Evolutionary conservation across 1,140 invertebrate genomes (phyloP).

Genomic region (Cephus cinctus): DNA sequence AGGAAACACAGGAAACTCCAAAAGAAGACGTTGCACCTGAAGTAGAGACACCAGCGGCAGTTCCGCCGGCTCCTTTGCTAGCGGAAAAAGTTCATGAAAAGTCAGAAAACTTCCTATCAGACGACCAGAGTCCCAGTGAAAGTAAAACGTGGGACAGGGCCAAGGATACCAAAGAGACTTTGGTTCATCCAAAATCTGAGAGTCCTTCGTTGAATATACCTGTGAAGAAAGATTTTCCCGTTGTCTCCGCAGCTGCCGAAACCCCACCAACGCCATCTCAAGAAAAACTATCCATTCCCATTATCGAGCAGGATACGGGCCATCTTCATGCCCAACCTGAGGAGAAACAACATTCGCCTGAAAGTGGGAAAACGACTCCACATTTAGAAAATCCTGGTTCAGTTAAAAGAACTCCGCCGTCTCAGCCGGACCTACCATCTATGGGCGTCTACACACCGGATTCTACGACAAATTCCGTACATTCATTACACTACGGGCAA

Average conservation of each 20-base stretch:
- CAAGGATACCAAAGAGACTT: constrained; percentile 21
- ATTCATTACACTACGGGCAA: constrained; percentile 75
- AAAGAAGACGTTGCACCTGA: constrained; percentile 12
- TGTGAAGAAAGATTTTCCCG: constrained; percentile 25
- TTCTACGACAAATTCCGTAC: constrained; percentile 81
- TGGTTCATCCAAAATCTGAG: constrained; percentile 22
- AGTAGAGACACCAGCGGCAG: constrained; percentile 11
- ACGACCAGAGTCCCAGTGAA: constrained; percentile 14
- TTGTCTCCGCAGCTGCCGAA: constrained; percentile 10
- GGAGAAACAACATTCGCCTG: constrained; percentile 48
- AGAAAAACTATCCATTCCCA: constrained; percentile 33
- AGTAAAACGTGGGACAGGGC: constrained; percentile 10
- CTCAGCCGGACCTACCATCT: constrained; percentile 66
- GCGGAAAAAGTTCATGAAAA: constrained; percentile 37
- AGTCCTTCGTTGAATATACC: constrained; percentile 3
- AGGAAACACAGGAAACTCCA: constrained; percentile 17
- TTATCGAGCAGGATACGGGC: constrained; percentile 29
- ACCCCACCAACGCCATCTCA: constrained; percentile 30
- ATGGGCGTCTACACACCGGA: constrained; percentile 83
- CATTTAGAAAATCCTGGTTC: constrained; percentile 58
- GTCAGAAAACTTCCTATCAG: constrained; percentile 30
- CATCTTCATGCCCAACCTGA: constrained; percentile 39
- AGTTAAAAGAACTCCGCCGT: constrained; percentile 59
- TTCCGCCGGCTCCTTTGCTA: constrained; percentile 16
- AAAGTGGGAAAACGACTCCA: constrained; percentile 61